A percentile compares a stretch with the other conserved stretches of the same genome.
Evolutionary conservation across 2,113 vertebrate species (phyloP).

Genomic region (Ardeotis arabs): DNA sequence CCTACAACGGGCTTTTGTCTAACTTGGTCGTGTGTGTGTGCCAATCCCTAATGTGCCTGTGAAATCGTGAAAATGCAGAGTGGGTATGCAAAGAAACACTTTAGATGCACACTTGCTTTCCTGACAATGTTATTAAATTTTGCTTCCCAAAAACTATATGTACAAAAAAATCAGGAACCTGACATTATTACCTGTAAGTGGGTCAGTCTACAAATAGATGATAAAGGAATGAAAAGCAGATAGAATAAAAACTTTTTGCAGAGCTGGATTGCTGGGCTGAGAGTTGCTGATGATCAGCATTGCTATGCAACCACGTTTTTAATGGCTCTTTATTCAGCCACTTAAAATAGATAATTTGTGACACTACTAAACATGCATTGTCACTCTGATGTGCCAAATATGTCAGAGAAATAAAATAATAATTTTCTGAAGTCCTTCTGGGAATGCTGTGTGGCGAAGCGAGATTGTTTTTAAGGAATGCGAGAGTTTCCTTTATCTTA

Average conservation of each 20-base stretch:
- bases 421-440: background rate
- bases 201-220: background rate
- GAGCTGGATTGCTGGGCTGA: background rate
- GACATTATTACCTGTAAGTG: background rate
- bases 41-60: background rate
- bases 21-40: too few relatives aligned
- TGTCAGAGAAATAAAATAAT: background rate
- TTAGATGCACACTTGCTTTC: fast-evolving
- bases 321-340: background rate
- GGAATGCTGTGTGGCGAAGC: background rate
- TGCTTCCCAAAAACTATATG: background rate
- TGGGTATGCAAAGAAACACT: background rate
- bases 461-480: background rate
- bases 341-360: background rate
- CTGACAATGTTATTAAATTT: background rate
- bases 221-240: background rate
- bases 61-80: background rate
- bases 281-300: background rate
- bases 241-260: background rate
- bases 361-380: background rate
- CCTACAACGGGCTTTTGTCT: background rate
- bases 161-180: background rate
- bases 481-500: background rate
- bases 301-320: background rate
- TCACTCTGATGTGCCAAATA: background rate